phyloP scores from a whole-genome alignment of 2,888 invertebrate genomes.

The Chouioia cunea region DNA sequence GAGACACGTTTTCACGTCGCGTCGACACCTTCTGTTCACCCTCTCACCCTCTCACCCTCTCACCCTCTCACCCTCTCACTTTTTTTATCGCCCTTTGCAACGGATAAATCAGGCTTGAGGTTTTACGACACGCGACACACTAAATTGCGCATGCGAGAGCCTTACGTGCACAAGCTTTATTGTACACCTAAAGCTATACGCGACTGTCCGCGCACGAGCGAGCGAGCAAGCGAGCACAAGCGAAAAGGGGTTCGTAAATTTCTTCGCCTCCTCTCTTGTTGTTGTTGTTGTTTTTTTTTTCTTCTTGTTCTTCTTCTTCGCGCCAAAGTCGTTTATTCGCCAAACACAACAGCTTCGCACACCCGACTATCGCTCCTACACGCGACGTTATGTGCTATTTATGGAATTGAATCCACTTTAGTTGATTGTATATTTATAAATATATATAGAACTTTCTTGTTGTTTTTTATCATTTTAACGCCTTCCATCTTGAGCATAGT shows the following conservation, averaged over 20 bases:
- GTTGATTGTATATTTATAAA: too few relatives aligned
- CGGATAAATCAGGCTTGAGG: conserved; percentile 43
- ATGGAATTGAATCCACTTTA: background rate
- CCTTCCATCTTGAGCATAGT: too few relatives aligned
- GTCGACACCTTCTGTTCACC: background rate
- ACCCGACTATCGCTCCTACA: conserved; percentile 11
- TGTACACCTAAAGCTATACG: conserved; percentile 20
- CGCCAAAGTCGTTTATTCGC: conserved; percentile 4
- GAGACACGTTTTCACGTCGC: background rate
- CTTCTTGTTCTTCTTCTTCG: background rate
- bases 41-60: conserved; percentile 23
- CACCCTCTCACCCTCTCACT: conserved; percentile 11
- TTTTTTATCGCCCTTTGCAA: background rate
- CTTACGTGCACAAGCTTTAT: conserved; percentile 26
- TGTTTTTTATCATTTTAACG: too few relatives aligned
- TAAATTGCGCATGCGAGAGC: conserved; percentile 41
- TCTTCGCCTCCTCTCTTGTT: conserved; percentile 4
- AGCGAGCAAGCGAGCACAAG: too few relatives aligned
- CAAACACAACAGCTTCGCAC: background rate
- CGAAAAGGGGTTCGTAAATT: conserved; percentile 19
- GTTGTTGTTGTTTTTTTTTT: background rate
- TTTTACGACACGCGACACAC: conserved; percentile 46
- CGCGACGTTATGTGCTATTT: conserved; percentile 4
- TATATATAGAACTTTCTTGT: too few relatives aligned
- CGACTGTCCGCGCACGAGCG: background rate